A percentile compares a stretch with the other conserved stretches of the same genome.
Conservation (phyloP, 2,113 vertebrate species). For the Neopipo cinnamomea region DNA sequence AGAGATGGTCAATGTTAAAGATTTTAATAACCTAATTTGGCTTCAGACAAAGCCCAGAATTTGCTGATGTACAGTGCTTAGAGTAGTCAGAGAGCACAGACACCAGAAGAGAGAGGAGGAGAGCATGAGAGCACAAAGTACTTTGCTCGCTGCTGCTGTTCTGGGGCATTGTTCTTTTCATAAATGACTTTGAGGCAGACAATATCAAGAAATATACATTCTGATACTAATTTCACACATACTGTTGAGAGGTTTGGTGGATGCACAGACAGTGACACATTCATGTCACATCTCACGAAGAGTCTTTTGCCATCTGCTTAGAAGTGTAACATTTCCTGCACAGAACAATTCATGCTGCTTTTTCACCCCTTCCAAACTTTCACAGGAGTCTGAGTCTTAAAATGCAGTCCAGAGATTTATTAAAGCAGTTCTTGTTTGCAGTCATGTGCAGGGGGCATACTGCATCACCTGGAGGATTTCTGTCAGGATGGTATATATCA, state of each 20-base stretch:
- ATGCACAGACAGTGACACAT: neutral
- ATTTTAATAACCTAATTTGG: neutral
- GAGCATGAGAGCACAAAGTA: neutral
- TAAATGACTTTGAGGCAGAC: neutral
- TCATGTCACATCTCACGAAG: neutral
- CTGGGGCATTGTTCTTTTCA: neutral
- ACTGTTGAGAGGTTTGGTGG: neutral
- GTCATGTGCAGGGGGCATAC: neutral
- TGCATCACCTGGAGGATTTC: neutral
- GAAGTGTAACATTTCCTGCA: neutral
- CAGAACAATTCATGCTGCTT: neutral
- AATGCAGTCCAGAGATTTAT: neutral
- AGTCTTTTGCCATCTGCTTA: neutral
- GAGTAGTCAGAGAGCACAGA: neutral
- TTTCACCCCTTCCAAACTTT: neutral
- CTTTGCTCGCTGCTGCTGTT: fast-evolving
- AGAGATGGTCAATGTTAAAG: neutral
- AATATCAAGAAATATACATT: neutral
- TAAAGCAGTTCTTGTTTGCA: neutral
- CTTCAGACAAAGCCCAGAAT: neutral
- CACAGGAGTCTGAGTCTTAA: neutral
- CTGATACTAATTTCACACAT: neutral
- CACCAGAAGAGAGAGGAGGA: neutral
- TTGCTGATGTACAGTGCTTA: fast-evolving
- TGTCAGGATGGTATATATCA: neutral